Percentiles rank a stretch among this genome's conserved stretches.
Conservation (phyloP, 2,888 invertebrate species). For the Dichetophora obliterata region DNA sequence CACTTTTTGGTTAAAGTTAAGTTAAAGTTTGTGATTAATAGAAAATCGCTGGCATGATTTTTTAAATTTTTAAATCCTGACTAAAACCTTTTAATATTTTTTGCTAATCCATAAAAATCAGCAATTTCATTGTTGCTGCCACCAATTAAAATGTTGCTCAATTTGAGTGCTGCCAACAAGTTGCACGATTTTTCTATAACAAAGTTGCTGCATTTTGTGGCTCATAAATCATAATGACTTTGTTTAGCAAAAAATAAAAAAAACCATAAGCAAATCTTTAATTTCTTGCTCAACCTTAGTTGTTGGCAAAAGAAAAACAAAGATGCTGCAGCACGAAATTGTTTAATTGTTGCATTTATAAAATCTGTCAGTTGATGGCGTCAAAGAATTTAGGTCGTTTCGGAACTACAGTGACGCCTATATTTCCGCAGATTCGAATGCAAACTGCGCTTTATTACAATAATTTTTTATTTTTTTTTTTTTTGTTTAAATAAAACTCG, state of each 20-base stretch:
- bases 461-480: too few relatives aligned
- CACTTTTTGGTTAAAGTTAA: not conserved
- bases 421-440: not conserved
- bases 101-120: not conserved
- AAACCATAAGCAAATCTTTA: not conserved
- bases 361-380: slow-evolving; percentile 15
- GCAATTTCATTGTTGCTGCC: not conserved
- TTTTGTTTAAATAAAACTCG: too few relatives aligned
- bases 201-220: not conserved
- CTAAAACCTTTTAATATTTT: too few relatives aligned
- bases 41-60: too few relatives aligned
- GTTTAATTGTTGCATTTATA: not conserved
- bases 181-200: slow-evolving; percentile 11
- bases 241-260: not conserved
- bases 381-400: slow-evolving; percentile 9
- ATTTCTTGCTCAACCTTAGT: not conserved
- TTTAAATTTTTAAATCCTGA: too few relatives aligned
- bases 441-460: too few relatives aligned
- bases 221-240: not conserved
- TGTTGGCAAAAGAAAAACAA: not conserved
- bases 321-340: not conserved
- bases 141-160: slow-evolving; percentile 23
- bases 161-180: slow-evolving; percentile 14
- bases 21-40: not conserved
- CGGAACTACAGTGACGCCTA: not conserved